Evolutionary conservation across 2,113 vertebrate genomes (phyloP), one percentile per base, ranked within the genome.

Genomic region (Dicentrarchus labrax): DNA sequence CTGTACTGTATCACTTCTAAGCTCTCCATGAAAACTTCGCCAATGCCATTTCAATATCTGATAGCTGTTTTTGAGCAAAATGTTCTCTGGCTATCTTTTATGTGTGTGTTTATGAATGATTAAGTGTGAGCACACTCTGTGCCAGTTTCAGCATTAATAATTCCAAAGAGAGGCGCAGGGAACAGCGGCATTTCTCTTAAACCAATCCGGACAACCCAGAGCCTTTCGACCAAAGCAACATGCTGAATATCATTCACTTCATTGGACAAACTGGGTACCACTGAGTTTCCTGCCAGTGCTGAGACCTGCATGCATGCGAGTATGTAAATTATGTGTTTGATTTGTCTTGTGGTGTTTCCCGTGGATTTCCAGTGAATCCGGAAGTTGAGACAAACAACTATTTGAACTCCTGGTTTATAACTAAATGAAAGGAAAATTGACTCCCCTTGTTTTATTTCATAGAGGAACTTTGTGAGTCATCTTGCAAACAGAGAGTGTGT

Each of bases 401-500:
- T 81, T 84, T 77, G 72, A 53, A 8, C 73, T 50, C 8, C 45
- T 7, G 22, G 47, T 72, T 86, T 68, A 36, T 83, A 70, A 71
- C 60, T 65, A 71, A 84, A 86, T 41, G 10, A 22, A 16, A 11
- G 22, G 51, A 51, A 83, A 71, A 74, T 47, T 22, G 78, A 83
- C 74, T 84, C 79, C 77, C 53, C 87, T 83, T 62, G 77, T 68
- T 83, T 48, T 8, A 45, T 82, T 75, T 83, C 66, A 69, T 41
- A 21, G 41, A 82, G 38, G 69, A 84, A 84, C 74, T 61, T 59
- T 68, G 60, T 91, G 92, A 93, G 87, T 94, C 91, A 91, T 77
- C 53, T 2, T 5, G 36, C 53, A 45, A 72, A 69, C 74, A 70
- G 64, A 57, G 72, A 47, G 64, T 39, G 64, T 74, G 76, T 85